These are phyloP conservation scores for Myiagra hebetior DNA, from an alignment of 2,113 vertebrate genomes.

Conservation along the genomic window DNA sequence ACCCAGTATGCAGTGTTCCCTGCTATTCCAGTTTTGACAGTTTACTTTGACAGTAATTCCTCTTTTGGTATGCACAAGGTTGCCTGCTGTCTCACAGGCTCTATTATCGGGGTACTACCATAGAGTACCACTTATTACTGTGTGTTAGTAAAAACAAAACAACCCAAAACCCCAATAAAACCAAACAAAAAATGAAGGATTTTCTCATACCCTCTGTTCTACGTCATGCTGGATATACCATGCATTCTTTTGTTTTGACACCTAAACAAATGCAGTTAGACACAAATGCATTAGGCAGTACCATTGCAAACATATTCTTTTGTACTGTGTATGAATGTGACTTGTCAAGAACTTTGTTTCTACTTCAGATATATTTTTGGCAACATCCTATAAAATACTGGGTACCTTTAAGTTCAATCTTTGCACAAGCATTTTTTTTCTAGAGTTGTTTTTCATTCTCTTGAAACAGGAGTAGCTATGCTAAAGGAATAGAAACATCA, in stretches of 20 bases:
- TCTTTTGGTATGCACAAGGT: not conserved
- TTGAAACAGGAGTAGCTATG: not conserved
- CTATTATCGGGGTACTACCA: not conserved
- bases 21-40: not conserved
- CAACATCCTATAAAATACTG: not conserved
- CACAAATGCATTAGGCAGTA: not conserved
- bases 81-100: not conserved
- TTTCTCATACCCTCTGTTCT: not conserved
- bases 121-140: not conserved
- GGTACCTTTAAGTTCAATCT: not conserved
- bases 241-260: not conserved
- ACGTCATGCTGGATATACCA: not conserved
- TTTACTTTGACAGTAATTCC: not conserved
- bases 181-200: not conserved
- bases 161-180: not conserved
- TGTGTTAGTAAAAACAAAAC: not conserved
- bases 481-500: not conserved
- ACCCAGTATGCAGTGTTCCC: not conserved
- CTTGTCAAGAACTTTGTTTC: not conserved
- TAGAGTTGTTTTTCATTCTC: not conserved
- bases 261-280: not conserved
- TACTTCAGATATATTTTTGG: not conserved
- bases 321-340: not conserved
- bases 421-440: not conserved
- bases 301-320: not conserved